Evolutionary conservation across 2,797 vertebrate genomes (phyloP).

Genomic region (Melopsittacus undulatus): DNA sequence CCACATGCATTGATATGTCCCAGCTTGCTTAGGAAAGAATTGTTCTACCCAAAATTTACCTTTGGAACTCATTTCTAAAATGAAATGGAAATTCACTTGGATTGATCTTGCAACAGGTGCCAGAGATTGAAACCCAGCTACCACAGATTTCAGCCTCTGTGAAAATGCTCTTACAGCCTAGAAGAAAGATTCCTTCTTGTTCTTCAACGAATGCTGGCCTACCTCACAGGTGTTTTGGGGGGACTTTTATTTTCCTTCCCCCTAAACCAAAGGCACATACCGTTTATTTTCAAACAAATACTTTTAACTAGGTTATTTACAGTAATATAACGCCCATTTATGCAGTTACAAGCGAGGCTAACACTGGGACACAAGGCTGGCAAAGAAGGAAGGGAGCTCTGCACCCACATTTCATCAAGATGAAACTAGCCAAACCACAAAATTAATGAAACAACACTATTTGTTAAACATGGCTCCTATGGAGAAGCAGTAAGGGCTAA

Average conservation of each 20-base stretch:
- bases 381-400: not conserved
- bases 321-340: not conserved
- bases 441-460: not conserved
- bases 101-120: not conserved
- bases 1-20: fast-evolving
- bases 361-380: not conserved
- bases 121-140: not conserved
- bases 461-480: not conserved
- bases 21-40: not conserved
- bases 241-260: fast-evolving
- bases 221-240: not conserved
- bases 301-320: not conserved
- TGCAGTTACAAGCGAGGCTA: not conserved
- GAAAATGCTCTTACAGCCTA: not conserved
- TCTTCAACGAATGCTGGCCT: not conserved
- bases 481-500: not conserved
- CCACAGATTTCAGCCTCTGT: not conserved
- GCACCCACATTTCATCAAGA: not conserved
- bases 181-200: not conserved
- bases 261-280: fast-evolving
- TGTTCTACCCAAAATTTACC: not conserved
- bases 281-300: not conserved
- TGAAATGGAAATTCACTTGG: not conserved
- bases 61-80: not conserved
- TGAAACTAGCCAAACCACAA: not conserved